These are phyloP conservation scores for Archocentrus centrarchus DNA, from an alignment of 2,113 vertebrate genomes.

Conservation along the genomic window DNA sequence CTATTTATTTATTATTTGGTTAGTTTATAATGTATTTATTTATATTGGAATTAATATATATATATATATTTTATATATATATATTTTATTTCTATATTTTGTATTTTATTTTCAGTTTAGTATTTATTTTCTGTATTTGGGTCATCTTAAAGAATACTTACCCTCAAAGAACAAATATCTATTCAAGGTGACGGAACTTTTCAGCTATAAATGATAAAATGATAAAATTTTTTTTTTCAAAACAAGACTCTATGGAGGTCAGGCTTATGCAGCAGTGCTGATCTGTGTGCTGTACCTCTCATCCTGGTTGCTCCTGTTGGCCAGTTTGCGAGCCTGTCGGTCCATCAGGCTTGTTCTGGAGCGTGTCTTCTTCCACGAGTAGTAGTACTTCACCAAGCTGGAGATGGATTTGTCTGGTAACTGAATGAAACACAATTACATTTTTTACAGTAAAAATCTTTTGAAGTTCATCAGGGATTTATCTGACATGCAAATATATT, in stretches of 20 bases:
- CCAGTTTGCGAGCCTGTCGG: slow-evolving; percentile 94
- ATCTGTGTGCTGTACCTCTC: slow-evolving; percentile 73
- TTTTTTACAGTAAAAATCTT: background rate
- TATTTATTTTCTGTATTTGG: too few relatives aligned
- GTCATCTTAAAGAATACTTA: too few relatives aligned
- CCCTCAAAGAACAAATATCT: too few relatives aligned
- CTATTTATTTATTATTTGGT: too few relatives aligned
- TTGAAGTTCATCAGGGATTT: too few relatives aligned
- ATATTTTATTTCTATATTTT: too few relatives aligned
- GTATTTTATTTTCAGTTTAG: too few relatives aligned
- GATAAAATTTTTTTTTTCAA: background rate
- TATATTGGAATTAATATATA: too few relatives aligned
- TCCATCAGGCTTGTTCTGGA: slow-evolving; percentile 99
- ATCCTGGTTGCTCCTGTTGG: slow-evolving; percentile 91
- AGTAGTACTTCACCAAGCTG: slow-evolving; percentile 99
- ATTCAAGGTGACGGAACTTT: background rate
- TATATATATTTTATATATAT: too few relatives aligned
- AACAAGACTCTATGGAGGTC: background rate
- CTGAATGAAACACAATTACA: slow-evolving; percentile 68
- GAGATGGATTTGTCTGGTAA: slow-evolving; percentile 98
- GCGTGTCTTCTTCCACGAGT: slow-evolving; percentile 99
- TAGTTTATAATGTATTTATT: too few relatives aligned
- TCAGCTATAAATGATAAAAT: background rate
- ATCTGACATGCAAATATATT: too few relatives aligned
- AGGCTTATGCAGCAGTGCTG: background rate